Base-by-base conservation (phyloP, 2,888 invertebrate species). In the Hydrotaea diabolus region DNA sequence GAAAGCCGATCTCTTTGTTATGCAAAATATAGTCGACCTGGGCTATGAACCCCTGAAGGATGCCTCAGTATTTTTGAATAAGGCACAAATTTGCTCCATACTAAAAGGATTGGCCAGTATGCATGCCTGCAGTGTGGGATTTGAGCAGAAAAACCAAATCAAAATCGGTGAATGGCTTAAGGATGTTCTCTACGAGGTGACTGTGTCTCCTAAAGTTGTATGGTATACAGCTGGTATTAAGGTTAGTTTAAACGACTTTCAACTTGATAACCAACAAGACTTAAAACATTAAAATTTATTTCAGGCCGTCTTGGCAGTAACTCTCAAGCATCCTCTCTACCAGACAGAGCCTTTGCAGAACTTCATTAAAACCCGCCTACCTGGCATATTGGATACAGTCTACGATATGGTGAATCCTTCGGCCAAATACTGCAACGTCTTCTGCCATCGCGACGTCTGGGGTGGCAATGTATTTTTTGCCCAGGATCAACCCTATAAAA, bases 401-500 rank as follows among this genome's bases (percentile, higher is more conserved):
- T 91, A 89, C 15, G 89, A 87, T 5, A 90, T 90, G 88, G 86
- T 88, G 0, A 88, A 89, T 69, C 87, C 93, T 9, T 91, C 93
- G 2, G 57, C 89, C 66, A 87, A 88, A 69, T 91, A 93, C 89
- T 87, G 91, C 8, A 93, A 93, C 84, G 93, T 93, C 0, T 88
- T 94, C 0, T 92, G 93, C 15, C 92, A 92, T 87, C 89, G 91
- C 11, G 92, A 92, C 86, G 86, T 89, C 53, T 92, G 92, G 92
- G 87, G 88, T 11, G 91, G 91, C 5, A 92, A 92, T 87, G 88
- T 92, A 1, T 90, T 92, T 86, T 91, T 90, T 73, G 87, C 88
- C 49, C 84, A 82, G 66, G 31, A 26, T 0, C 36, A 80, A 8
- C 87, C 88, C 0, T 13, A 77, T 11, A 57, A 69, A 15, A 77